These are phyloP conservation scores for Solen grandis DNA, from an alignment of 1,140 invertebrate species.

Conservation along the genomic window DNA sequence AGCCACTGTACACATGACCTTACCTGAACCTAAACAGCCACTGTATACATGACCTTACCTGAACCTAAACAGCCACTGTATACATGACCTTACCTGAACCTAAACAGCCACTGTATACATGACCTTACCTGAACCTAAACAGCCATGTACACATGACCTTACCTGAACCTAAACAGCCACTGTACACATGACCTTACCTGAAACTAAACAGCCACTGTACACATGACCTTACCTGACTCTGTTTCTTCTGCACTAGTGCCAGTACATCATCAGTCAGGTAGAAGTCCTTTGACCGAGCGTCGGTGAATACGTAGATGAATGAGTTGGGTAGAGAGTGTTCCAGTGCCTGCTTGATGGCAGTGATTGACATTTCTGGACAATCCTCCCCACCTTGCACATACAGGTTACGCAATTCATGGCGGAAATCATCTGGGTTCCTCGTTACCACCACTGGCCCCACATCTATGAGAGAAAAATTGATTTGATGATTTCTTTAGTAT, in stretches of 20 bases:
- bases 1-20: too few relatives aligned
- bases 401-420: constrained; percentile 83
- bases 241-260: constrained; percentile 86
- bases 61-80: too few relatives aligned
- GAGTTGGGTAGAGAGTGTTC: constrained; percentile 85
- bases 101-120: too few relatives aligned
- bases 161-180: too few relatives aligned
- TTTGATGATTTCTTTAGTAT: too few relatives aligned
- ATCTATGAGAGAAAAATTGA: constrained; percentile 80
- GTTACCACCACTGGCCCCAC: constrained; percentile 86
- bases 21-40: too few relatives aligned
- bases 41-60: too few relatives aligned
- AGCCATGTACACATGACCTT: too few relatives aligned
- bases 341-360: constrained; percentile 85
- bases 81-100: too few relatives aligned
- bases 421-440: constrained; percentile 84
- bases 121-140: too few relatives aligned
- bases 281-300: constrained; percentile 87
- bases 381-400: constrained; percentile 88
- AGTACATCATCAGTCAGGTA: constrained; percentile 85
- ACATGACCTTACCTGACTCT: constrained; percentile 84
- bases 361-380: constrained; percentile 88
- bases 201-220: too few relatives aligned
- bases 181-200: too few relatives aligned
- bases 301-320: constrained; percentile 89